A percentile compares a stretch with the other conserved stretches of the same genome.
phyloP scores from a whole-genome alignment of 2,797 vertebrate genomes.

The Sebastes melanostomus region DNA sequence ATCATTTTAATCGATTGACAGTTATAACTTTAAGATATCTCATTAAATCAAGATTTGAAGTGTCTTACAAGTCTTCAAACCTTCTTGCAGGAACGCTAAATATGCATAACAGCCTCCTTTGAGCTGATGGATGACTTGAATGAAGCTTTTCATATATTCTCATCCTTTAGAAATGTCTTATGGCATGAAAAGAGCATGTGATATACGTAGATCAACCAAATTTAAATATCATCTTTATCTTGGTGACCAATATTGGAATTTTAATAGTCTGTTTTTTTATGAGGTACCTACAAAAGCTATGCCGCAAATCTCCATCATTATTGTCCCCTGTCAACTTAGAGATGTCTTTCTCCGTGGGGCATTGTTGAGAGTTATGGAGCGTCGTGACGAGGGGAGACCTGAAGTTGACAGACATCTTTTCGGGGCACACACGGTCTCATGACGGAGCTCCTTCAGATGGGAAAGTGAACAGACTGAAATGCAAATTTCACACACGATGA shows the following conservation, averaged over 20 bases:
- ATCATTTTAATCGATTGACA: too few relatives aligned
- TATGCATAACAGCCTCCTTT: not conserved
- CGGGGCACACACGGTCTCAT: slow-evolving; percentile 38
- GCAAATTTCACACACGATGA: slow-evolving; percentile 82
- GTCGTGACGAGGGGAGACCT: slow-evolving; percentile 55
- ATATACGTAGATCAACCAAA: slow-evolving; percentile 14
- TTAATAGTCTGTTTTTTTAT: slow-evolving; percentile 64
- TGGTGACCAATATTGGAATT: slow-evolving; percentile 25
- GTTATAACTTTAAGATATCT: not conserved
- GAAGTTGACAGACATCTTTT: slow-evolving; percentile 61
- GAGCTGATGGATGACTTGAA: not conserved
- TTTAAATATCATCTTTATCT: slow-evolving; percentile 10
- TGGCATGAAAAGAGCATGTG: not conserved
- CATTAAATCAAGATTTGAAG: not conserved
- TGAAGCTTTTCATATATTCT: not conserved
- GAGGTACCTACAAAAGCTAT: slow-evolving; percentile 34
- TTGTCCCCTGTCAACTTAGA: slow-evolving; percentile 55
- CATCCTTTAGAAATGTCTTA: not conserved
- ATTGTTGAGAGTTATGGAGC: slow-evolving; percentile 56
- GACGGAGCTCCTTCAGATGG: slow-evolving; percentile 77
- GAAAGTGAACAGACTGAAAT: slow-evolving; percentile 83
- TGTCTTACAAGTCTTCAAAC: not conserved
- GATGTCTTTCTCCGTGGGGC: slow-evolving; percentile 51
- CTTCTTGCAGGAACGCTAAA: not conserved
- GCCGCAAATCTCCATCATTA: slow-evolving; percentile 62